Base-by-base conservation (phyloP, 2,797 vertebrate genomes). In the Coracias cyanogaster region DNA sequence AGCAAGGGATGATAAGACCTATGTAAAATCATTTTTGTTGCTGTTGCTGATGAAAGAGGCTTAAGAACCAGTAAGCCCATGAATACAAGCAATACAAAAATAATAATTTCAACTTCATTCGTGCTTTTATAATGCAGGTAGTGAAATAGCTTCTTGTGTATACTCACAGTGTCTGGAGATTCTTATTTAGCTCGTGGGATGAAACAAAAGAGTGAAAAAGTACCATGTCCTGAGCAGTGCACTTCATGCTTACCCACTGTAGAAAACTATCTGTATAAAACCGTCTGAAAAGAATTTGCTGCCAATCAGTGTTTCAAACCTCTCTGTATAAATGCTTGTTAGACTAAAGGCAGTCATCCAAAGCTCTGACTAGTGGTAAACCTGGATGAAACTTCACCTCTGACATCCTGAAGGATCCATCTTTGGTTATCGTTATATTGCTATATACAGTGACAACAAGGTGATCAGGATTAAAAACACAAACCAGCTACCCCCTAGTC, bases 241-340 rank as follows among this genome's bases (percentile, higher is more conserved):
- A 49, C 37, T 72, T 85, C 69, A 92, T 90, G 74, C 41, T 73
- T 74, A 81, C 33, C 61, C 78, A 82, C 51, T 45, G 61, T 86
- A 95, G 81, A 96, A 97, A 97, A 88, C 72, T n/a, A 89, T 17
- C 17, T 28, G 31, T 95, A 76, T 57, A 95, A 91, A 97, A 89
- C 43, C 91, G 64, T 82, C 80, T 87, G 43, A 65, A 87, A 94
- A 96, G 9, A 55, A 78, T 89, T 61, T 89, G 67, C 48, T 83
- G 62, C 57, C 45, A 62, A 43, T 31, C 58, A 83, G 83, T 51
- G 61, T 86, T 93, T 91, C 54, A 71, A 92, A 89, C 35, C 65
- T 61, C 39, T 80, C 33, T 64, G 70, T 29, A 70, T 24, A 91
- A 93, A 92, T 26, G 29, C 25, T 48, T 74, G 41, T 54, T 65